Evolutionary conservation across 2,113 vertebrate species (phyloP), one percentile per base, ranked within the genome.

Genomic region (Malurus melanocephalus): DNA sequence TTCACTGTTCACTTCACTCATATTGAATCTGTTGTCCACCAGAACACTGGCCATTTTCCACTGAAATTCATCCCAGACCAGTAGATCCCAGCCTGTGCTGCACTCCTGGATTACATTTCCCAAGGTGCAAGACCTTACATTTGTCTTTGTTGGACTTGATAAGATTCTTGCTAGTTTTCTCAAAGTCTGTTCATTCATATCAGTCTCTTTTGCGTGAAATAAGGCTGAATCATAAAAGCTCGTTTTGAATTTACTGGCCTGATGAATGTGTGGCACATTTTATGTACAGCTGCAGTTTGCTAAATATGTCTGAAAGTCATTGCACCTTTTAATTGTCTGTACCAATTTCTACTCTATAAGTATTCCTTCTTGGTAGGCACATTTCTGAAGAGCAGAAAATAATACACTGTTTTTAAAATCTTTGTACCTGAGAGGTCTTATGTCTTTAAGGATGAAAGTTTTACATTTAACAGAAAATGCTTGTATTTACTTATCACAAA

Each of bases 381-480:
- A 9, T 56, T 85, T 93, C 64, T 66, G 43, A 87, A 79, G 16
- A 80, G 18, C 33, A 85, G n/a, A 91, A 82, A 85, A 59, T 26
- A 11, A 11, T 28, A 35, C 32, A 33, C 20, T 18, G 51, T 48
- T 79, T 76, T 92, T 30, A 30, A 28, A 43, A 69, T 76, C 60
- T 40, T 62, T 85, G 28, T 53, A 55, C 11, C 16, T 94, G 88
- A 92, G 23, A 84, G 56, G 88, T 90, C 60, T 92, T 91, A 95
- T 94, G 95, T 95, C 91, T 94, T 16, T 42, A 93, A 95, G 60
- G 38, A 96, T 93, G 80, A 95, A 90, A 93, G 78, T 60, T 95
- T 80, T 95, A 95, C 26, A 24, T 89, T 76, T 93, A 61, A 89
- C 60, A 85, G 24, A 28, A 53, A 45, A 89, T 28, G 9, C 46